Base-by-base conservation (phyloP, 1,140 invertebrate genomes). In the Orius laevigatus region DNA sequence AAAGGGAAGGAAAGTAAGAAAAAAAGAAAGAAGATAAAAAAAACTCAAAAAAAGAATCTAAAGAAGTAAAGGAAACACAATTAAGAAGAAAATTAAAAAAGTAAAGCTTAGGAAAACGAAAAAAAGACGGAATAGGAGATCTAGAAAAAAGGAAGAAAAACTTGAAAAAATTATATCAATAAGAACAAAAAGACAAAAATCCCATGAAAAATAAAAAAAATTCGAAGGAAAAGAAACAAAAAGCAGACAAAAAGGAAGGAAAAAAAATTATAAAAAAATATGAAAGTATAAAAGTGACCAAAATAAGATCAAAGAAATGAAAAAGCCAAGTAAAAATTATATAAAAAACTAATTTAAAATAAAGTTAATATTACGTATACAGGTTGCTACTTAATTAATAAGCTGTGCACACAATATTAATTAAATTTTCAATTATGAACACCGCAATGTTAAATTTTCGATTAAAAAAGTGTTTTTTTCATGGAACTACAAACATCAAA, bases 401-500 rank as follows among this genome's bases (percentile, higher is more conserved):
- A 42, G 40, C 16, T 15, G 40, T 25, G 25, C 25, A 25, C 25
- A 25, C 25, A 25, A 25, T 25, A 25, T 25, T 25, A 25, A 25
- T 25, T 25, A 25, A 25, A 25, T 4, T 8, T 25, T 25, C 25
- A 25, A 25, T 25, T 4, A 4, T 25, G 8, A 25, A 42, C 10
- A 42, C 12, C 14, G 40, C 14, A 19, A 42, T 2, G 14, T 16
- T 16, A 18, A 12, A 42, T 16, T 14, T 16, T n/a, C n/a, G n/a
- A n/a, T n/a, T 5, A 15, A 18, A 14, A 42, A 19, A 11, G 19
- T 11, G 40, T 15, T 11, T 8, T 16, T 11, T 16, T n/a, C n/a
- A n/a, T n/a, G n/a, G n/a, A n/a, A n/a, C n/a, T 42, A 42, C 12
- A 42, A 15, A 42, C 14, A 42, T 14, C 10, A 42, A 42, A 19